These are phyloP conservation scores for Syngnathus floridae DNA, from an alignment of 2,113 vertebrate genomes.

Conservation along the genomic window DNA sequence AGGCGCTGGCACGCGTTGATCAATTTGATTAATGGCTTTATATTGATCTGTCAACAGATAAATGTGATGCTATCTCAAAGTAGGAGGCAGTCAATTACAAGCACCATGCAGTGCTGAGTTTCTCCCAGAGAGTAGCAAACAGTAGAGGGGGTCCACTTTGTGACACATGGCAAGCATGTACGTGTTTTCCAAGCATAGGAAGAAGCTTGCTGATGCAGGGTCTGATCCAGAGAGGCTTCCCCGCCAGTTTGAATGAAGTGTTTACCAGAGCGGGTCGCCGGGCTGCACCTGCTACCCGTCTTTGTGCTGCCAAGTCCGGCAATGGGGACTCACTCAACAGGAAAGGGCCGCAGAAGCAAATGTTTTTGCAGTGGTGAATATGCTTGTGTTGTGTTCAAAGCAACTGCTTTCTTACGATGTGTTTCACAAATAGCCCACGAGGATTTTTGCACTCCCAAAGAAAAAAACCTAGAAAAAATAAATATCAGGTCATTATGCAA, in stretches of 20 bases:
- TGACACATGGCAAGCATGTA: too few relatives aligned
- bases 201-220: background rate
- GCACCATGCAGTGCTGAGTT: background rate
- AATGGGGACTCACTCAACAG: background rate
- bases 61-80: background rate
- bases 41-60: conserved; percentile 3
- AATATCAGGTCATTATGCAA: background rate
- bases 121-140: background rate
- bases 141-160: too few relatives aligned
- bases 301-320: background rate
- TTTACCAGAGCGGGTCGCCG: background rate
- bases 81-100: background rate
- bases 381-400: background rate
- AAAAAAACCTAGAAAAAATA: background rate
- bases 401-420: background rate
- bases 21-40: background rate
- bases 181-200: background rate
- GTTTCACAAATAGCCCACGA: background rate
- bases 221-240: background rate
- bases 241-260: background rate
- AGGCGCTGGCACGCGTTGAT: background rate
- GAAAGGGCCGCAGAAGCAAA: background rate
- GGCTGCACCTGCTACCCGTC: background rate
- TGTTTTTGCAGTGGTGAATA: background rate
- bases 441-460: background rate